phyloP scores from a whole-genome alignment of 2,888 invertebrate genomes.

The Pycnomerus fuliginosus region DNA sequence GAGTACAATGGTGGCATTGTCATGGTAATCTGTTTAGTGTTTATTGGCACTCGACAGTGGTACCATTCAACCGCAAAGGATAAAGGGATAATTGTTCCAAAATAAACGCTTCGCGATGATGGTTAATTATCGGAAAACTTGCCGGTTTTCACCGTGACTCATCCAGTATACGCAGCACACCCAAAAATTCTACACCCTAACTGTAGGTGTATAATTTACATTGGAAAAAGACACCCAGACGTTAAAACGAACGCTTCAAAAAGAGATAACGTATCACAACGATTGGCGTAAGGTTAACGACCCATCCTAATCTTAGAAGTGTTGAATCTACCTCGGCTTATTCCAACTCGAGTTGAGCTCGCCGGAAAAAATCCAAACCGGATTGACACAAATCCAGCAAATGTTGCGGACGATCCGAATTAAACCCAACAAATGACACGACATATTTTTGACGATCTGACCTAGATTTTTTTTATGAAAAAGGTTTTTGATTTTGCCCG shows the following conservation, averaged over 20 bases:
- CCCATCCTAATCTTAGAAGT: slow-evolving; percentile 44
- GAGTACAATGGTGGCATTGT: slow-evolving; percentile 10
- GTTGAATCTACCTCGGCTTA: slow-evolving; percentile 33
- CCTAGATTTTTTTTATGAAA: slow-evolving; percentile 17
- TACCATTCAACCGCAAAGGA: slow-evolving; percentile 7
- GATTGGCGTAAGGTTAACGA: slow-evolving; percentile 42
- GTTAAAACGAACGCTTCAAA: slow-evolving; percentile 8
- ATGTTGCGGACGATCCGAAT: slow-evolving; percentile 21
- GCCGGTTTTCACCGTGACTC: slow-evolving; percentile 34
- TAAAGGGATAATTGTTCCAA: too few species aligned
- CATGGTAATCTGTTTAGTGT: slow-evolving; percentile 10
- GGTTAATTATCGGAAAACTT: slow-evolving; percentile 26
- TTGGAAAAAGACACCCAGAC: slow-evolving; percentile 20
- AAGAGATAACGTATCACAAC: slow-evolving; percentile 26
- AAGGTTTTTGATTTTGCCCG: slow-evolving; percentile 12
- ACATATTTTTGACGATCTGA: slow-evolving; percentile 24
- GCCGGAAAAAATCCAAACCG: neutral
- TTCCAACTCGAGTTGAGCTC: slow-evolving; percentile 9
- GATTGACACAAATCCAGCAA: neutral
- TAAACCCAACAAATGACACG: slow-evolving; percentile 11
- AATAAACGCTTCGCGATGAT: too few species aligned
- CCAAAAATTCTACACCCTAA: slow-evolving; percentile 39
- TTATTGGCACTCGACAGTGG: slow-evolving; percentile 16
- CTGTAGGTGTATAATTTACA: slow-evolving; percentile 38
- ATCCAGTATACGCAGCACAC: slow-evolving; percentile 26